Evolutionary conservation across 2,113 vertebrate genomes (phyloP).

Genomic region (Rhinogobius similis): DNA sequence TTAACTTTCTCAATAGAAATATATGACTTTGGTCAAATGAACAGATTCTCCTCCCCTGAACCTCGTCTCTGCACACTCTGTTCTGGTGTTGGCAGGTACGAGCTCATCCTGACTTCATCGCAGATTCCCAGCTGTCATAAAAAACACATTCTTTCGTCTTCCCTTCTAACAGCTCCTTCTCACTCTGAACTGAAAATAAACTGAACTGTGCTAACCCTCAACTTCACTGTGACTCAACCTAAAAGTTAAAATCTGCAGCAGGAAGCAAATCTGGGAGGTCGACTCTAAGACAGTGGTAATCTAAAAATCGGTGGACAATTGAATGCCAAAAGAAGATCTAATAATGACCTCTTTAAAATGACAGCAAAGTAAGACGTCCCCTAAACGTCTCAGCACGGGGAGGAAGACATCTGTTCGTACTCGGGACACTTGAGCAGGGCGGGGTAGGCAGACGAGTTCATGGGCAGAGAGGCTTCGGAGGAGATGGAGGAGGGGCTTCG

Average conservation of each 20-base stretch:
- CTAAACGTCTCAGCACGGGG: slow-evolving; percentile 82
- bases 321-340: slow-evolving; percentile 33
- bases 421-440: slow-evolving; percentile 91
- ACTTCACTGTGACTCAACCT: slow-evolving; percentile 21
- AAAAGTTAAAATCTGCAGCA: slow-evolving; percentile 15
- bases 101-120: background rate
- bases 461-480: slow-evolving; percentile 88
- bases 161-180: slow-evolving; percentile 4
- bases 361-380: too few relatives aligned
- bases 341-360: background rate
- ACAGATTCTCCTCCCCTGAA: background rate
- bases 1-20: background rate
- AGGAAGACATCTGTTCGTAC: slow-evolving; percentile 92
- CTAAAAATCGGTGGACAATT: slow-evolving; percentile 30
- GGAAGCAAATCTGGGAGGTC: slow-evolving; percentile 11
- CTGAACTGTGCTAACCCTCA: slow-evolving; percentile 17
- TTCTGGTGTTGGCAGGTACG: background rate
- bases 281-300: slow-evolving; percentile 24
- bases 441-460: slow-evolving; percentile 85
- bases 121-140: background rate
- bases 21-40: background rate
- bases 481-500: slow-evolving; percentile 90
- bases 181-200: slow-evolving; percentile 20
- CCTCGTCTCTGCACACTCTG: background rate
- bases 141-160: slow-evolving; percentile 10